Evolutionary conservation across 2,113 vertebrate species (phyloP).

Genomic region (Charadrius vociferus): DNA sequence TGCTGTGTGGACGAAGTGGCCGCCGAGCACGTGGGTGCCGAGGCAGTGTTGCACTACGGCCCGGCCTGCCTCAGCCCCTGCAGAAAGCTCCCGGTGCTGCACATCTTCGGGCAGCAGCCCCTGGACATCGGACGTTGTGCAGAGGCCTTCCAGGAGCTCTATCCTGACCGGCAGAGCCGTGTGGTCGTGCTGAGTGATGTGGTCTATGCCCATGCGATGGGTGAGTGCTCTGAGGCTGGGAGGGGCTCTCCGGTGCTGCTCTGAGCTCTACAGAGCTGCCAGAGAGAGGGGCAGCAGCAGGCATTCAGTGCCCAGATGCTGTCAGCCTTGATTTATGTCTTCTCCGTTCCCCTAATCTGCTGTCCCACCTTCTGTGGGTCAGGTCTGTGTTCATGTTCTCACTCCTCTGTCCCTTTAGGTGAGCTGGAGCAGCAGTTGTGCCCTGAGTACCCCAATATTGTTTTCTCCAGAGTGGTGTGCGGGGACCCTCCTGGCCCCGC

Average conservation of each 20-base stretch:
- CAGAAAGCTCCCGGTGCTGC: conserved; percentile 80
- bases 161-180: conserved; percentile 74
- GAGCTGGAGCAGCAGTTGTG: conserved; percentile 68
- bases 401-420: conserved; percentile 56
- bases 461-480: conserved; percentile 75
- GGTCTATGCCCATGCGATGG: conserved; percentile 72
- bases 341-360: neutral
- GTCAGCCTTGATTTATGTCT: neutral
- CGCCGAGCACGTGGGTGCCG: conserved; percentile 85
- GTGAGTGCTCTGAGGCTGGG: conserved; percentile 48
- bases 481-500: neutral
- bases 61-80: conserved; percentile 89
- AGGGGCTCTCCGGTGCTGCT: neutral
- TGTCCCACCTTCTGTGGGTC: neutral
- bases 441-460: conserved; percentile 78
- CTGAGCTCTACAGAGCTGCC: neutral
- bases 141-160: conserved; percentile 79
- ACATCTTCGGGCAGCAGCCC: conserved; percentile 82
- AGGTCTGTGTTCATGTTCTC: neutral
- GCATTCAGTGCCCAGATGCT: no score
- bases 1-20: conserved; percentile 96
- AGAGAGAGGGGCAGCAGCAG: neutral
- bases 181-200: conserved; percentile 88
- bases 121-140: conserved; percentile 78
- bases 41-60: conserved; percentile 88